Base-by-base conservation (phyloP, 2,797 vertebrate genomes). In the Novumbra hubbsi region DNA sequence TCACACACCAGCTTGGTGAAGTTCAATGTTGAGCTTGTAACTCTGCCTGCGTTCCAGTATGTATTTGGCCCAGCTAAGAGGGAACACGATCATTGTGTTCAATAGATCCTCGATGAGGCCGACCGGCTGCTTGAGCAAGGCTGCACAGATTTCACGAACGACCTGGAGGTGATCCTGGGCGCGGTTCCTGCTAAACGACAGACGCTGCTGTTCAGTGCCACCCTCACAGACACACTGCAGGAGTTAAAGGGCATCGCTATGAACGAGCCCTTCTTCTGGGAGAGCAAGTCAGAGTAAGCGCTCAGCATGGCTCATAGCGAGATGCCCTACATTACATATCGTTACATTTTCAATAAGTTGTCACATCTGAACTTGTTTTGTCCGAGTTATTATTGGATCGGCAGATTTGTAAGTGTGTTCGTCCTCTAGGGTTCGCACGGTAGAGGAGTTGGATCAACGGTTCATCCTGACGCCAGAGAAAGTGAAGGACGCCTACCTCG, bases 141-240 rank as follows among this genome's bases (percentile, higher is more conserved):
- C 70, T 96, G 94, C 4, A 95, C 96, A 0, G 97, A 98, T 78
- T 99, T 99, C 90, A 96, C 93, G 0, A 86, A 92, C 0, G 98
- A 99, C 91, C 92, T 99, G 88, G 96, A 99, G 79, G 89, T 94
- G 73, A 96, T 99, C 68, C 84, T 99, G 82, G 88, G 80, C 0
- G 86, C 86, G 0, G 70, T 98, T 11, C 98, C 98, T 0, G 84
- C 91, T 0, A 91, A 85, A 60, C 90, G 97, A 0, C 98, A 99
- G 82, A 99, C 97, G 0, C 78, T 99, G 80, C 94, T 99, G 1
- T 98, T 99, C 91, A 99, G 97, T 0, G 97, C 98, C 84, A 99
- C 98, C 0, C 93, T 99, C 1, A 99, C 95, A 0, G 95, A 95
- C 84, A 97, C 97, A 0, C 91, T 99, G 73, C 88, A 90, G 3